Evolutionary conservation across 2,888 invertebrate species (phyloP).

Genomic region (Phaonia tiefii): DNA sequence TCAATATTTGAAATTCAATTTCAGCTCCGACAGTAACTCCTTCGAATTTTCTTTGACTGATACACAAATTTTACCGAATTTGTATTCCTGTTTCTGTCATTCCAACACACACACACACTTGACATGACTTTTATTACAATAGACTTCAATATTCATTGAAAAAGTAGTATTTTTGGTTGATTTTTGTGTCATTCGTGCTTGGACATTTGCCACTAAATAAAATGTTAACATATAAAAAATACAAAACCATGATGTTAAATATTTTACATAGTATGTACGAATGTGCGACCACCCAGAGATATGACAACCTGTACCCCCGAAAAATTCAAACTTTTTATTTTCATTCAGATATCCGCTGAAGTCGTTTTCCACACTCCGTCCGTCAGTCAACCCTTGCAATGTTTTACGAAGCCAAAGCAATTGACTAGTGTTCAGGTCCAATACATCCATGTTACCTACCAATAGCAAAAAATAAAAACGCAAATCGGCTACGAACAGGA

Average conservation of each 20-base stretch:
- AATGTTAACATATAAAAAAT: conserved; percentile 17
- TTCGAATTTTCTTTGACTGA: conserved; percentile 45
- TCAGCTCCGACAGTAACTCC: not conserved
- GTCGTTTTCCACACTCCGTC: conserved; percentile 38
- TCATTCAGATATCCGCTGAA: conserved; percentile 29
- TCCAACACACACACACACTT: conserved; percentile 64
- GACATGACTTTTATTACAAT: conserved; percentile 66
- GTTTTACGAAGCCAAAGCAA: conserved; percentile 63
- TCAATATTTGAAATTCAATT: conserved; percentile 24
- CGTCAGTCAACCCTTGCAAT: conserved; percentile 8
- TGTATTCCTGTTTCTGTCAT: conserved; percentile 46
- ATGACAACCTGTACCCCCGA: conserved; percentile 36
- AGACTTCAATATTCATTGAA: conserved; percentile 46
- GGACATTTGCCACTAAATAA: conserved; percentile 32
- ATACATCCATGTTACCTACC: conserved; percentile 52
- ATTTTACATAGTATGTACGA: conserved; percentile 2
- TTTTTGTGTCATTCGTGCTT: not conserved
- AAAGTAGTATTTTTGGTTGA: conserved; percentile 46
- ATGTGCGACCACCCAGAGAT: conserved; percentile 18
- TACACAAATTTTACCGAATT: conserved; percentile 15
- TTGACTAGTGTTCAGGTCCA: conserved; percentile 59
- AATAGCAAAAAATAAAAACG: conserved; percentile 47
- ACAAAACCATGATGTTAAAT: conserved; percentile 9
- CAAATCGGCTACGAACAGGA: conserved; percentile 17
- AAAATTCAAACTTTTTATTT: conserved; percentile 28